Evolutionary conservation across 2,113 vertebrate genomes (phyloP).

Genomic region (Pogonocichla stellata): DNA sequence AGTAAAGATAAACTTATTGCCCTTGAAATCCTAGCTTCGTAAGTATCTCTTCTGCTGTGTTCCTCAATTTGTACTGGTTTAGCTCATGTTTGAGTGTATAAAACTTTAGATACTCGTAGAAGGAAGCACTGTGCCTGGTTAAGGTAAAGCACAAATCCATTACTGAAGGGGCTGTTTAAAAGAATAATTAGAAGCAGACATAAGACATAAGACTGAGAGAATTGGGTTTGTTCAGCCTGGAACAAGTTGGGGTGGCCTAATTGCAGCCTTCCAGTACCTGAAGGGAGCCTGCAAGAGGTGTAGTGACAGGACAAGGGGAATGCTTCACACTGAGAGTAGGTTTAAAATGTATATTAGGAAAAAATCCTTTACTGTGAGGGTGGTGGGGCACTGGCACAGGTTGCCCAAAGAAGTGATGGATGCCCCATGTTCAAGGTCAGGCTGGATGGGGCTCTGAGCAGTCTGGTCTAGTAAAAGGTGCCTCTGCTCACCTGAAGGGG

Average conservation of each 20-base stretch:
- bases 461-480: background rate
- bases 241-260: background rate
- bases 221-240: background rate
- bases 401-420: background rate
- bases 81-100: background rate
- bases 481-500: background rate
- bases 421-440: background rate
- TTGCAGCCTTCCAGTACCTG: background rate
- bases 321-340: background rate
- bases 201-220: background rate
- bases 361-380: background rate
- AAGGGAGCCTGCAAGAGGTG: background rate
- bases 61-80: background rate
- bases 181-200: background rate
- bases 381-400: no score
- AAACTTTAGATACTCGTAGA: background rate
- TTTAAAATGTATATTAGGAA: background rate
- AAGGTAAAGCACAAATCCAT: background rate
- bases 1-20: slow-evolving; percentile 94
- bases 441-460: background rate
- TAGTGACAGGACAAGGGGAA: background rate
- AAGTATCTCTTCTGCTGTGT: slow-evolving; percentile 70
- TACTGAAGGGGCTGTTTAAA: background rate
- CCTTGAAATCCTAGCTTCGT: slow-evolving; percentile 93
- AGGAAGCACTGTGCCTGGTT: background rate